These are phyloP conservation scores for Sesia bembeciformis DNA, from an alignment of 2,888 invertebrate genomes.

Conservation along the genomic window DNA sequence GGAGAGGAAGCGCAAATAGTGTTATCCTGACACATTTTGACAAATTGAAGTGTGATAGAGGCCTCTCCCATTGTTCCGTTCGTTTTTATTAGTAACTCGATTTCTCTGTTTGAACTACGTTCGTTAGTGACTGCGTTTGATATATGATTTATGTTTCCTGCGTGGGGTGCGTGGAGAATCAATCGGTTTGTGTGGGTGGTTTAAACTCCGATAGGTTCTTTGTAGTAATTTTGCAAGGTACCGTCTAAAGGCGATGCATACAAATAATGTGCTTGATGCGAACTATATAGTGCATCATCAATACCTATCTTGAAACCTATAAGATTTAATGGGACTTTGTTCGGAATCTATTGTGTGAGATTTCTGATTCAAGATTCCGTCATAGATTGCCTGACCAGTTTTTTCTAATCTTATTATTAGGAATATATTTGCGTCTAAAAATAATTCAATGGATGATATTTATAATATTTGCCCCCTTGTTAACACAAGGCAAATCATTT, in stretches of 20 bases:
- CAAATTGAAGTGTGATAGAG: slow-evolving; percentile 56
- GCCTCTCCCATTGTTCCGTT: slow-evolving; percentile 39
- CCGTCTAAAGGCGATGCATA: background rate
- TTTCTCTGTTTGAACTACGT: slow-evolving; percentile 53
- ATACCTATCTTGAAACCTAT: background rate
- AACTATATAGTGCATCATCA: background rate
- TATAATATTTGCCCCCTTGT: too few species aligned
- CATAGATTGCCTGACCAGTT: too few species aligned
- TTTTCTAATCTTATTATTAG: too few species aligned
- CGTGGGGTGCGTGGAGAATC: slow-evolving; percentile 45
- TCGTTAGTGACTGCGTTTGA: slow-evolving; percentile 65
- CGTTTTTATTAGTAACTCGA: slow-evolving; percentile 56
- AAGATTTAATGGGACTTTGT: background rate
- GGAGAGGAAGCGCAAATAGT: slow-evolving; percentile 23
- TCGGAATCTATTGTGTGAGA: background rate
- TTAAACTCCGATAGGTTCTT: slow-evolving; percentile 15
- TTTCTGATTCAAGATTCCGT: too few species aligned
- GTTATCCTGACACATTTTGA: slow-evolving; percentile 50
- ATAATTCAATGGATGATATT: too few species aligned
- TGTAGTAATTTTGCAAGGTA: slow-evolving; percentile 18
- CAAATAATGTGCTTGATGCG: background rate
- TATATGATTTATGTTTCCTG: slow-evolving; percentile 37
- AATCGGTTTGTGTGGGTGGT: slow-evolving; percentile 27
- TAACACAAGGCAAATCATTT: too few species aligned
- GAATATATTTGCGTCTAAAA: too few species aligned